Evolutionary conservation across 1,140 invertebrate genomes (phyloP).

Genomic region (Coboldia fuscipes): DNA sequence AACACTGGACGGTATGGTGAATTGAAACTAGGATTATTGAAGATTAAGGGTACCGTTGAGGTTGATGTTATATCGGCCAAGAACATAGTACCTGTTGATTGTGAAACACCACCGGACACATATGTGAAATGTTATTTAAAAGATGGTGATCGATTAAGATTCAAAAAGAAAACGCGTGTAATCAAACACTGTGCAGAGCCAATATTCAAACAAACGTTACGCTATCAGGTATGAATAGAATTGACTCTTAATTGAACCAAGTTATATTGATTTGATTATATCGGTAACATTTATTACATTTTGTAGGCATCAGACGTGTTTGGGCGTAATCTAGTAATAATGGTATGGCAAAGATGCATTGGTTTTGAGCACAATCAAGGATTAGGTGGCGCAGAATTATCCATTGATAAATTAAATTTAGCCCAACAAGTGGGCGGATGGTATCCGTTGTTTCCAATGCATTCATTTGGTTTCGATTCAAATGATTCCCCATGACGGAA

Average conservation of each 20-base stretch:
- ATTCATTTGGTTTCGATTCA: constrained; percentile 41
- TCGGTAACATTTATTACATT: neutral
- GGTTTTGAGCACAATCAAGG: constrained; percentile 75
- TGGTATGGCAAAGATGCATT: constrained; percentile 72
- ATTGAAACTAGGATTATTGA: constrained; percentile 66
- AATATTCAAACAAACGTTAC: constrained; percentile 67
- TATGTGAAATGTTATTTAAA: constrained; percentile 88
- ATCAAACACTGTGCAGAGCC: constrained; percentile 58
- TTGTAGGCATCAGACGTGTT: constrained; percentile 52
- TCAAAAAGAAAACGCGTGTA: constrained; percentile 76
- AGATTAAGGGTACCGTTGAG: constrained; percentile 79
- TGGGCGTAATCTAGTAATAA: constrained; percentile 65
- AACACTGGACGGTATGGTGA: constrained; percentile 48
- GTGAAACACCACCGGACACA: constrained; percentile 43
- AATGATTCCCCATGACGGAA: constrained; percentile 45
- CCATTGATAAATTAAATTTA: constrained; percentile 54
- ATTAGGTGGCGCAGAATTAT: constrained; percentile 65
- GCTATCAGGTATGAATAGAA: constrained; percentile 39
- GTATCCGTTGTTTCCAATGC: constrained; percentile 75
- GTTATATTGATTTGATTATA: no score
- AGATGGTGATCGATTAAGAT: constrained; percentile 65
- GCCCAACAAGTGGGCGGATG: constrained; percentile 58
- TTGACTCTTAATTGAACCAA: no score
- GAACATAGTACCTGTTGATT: constrained; percentile 24
- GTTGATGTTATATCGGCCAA: constrained; percentile 48